Percentiles rank a stretch among this genome's conserved stretches.
phyloP scores from a whole-genome alignment of 2,797 vertebrate genomes.

The Melanotaenia boesemani region DNA sequence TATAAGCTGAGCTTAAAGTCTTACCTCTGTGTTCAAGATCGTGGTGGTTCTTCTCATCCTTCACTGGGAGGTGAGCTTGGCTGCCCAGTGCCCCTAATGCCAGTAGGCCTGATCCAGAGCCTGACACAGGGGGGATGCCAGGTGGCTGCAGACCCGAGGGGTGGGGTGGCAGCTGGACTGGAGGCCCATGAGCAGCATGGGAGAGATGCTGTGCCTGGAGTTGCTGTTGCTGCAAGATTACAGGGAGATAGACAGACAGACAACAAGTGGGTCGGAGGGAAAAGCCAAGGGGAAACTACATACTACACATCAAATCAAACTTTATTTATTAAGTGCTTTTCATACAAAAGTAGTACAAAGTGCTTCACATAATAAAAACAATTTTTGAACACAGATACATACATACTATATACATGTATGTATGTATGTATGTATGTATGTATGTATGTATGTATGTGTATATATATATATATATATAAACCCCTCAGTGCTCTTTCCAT shows the following conservation, averaged over 20 bases:
- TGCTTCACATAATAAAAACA: no score
- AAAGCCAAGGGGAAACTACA: conserved; percentile 52
- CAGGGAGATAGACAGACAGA: conserved; percentile 66
- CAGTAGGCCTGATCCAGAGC: conserved; percentile 90
- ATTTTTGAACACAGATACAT: no score
- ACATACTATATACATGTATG: no score
- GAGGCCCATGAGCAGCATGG: conserved; percentile 92
- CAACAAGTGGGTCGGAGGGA: conserved; percentile 80
- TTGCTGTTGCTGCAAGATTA: conserved; percentile 84
- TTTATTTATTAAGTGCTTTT: no score
- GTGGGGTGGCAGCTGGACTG: conserved; percentile 92
- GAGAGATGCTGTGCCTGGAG: conserved; percentile 97
- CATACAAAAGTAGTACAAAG: no score
- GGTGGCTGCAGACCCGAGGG: conserved; percentile 93
- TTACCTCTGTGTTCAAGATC: conserved; percentile 95
- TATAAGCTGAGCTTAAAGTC: conserved; percentile 7
- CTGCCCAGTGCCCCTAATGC: conserved; percentile 92
- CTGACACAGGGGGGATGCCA: conserved; percentile 89
- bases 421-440: no score
- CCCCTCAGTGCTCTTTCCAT: conserved; percentile 57
- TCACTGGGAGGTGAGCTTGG: conserved; percentile 93
- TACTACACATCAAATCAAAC: conserved; percentile 39
- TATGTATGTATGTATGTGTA: no score
- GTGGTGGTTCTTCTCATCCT: conserved; percentile 96
- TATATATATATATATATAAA: no score